phyloP scores from a whole-genome alignment of 2,113 vertebrate species.

The Embiotoca jacksoni region DNA sequence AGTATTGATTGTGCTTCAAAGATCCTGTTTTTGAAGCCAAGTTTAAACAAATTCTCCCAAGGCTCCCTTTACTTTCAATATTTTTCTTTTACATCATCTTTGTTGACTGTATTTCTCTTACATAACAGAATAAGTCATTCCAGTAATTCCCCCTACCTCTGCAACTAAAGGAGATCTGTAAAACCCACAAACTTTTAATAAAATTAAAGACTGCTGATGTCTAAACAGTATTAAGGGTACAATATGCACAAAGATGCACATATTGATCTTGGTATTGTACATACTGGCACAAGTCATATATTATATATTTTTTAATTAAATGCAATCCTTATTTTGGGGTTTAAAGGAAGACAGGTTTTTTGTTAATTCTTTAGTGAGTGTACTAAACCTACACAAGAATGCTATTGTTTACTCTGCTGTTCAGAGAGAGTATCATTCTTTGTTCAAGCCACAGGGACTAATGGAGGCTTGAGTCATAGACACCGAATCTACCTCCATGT shows the following conservation, averaged over 20 bases:
- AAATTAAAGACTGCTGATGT: conserved; percentile 37
- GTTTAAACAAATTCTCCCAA: conserved; percentile 17
- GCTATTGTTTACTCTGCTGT: conserved; percentile 12
- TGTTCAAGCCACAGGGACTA: conserved; percentile 23
- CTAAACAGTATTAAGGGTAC: conserved; percentile 14
- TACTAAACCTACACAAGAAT: conserved; percentile 1
- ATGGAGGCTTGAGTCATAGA: conserved; percentile 43
- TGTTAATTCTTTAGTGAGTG: background rate
- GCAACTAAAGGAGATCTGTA: conserved; percentile 31
- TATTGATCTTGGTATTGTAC: conserved; percentile 13
- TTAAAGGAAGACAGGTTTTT: conserved; percentile 8
- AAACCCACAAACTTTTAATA: conserved; percentile 12
- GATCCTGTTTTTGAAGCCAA: conserved; percentile 3
- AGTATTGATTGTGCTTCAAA: conserved; percentile 36
- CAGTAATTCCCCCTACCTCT: background rate
- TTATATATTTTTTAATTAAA: conserved; percentile 13
- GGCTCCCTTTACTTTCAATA: background rate
- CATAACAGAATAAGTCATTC: background rate
- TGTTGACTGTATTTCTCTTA: conserved; percentile 8
- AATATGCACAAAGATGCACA: background rate
- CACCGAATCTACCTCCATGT: conserved; percentile 31
- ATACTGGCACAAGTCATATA: conserved; percentile 12
- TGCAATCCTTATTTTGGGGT: conserved; percentile 4
- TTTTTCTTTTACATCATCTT: conserved; percentile 17
- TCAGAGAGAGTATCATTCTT: conserved; percentile 8